Evolutionary conservation across 1,140 invertebrate genomes (phyloP).

Genomic region (Caenorhabditis remanei): DNA sequence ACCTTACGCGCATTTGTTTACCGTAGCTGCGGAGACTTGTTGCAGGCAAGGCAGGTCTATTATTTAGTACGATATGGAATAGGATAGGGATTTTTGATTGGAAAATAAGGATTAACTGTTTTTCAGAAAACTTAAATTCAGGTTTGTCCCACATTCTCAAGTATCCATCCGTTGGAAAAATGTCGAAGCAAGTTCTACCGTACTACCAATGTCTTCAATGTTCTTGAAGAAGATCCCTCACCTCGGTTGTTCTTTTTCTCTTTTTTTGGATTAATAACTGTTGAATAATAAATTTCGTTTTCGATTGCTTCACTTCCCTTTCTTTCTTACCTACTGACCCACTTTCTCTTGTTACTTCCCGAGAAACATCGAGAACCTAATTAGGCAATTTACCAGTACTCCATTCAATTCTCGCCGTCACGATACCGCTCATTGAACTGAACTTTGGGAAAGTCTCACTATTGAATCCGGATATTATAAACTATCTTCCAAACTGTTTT

Average conservation of each 20-base stretch:
- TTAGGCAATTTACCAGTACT: constrained; percentile 50
- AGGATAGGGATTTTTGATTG: too few relatives aligned
- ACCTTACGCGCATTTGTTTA: constrained; percentile 21
- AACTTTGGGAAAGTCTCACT: not conserved
- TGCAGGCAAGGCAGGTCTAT: not conserved
- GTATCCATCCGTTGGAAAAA: too few relatives aligned
- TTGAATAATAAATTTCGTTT: constrained; percentile 21
- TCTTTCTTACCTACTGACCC: constrained; percentile 37
- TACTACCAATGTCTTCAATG: too few relatives aligned
- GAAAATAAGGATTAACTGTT: too few relatives aligned
- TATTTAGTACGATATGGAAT: not conserved
- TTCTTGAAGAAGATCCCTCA: not conserved
- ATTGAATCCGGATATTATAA: not conserved
- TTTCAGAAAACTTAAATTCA: too few relatives aligned
- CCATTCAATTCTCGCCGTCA: not conserved
- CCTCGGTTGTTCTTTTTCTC: not conserved
- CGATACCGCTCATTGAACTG: constrained; percentile 50
- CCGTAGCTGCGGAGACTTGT: not conserved
- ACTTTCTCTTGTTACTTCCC: constrained; percentile 48
- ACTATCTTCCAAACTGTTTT: not conserved
- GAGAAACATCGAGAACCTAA: constrained; percentile 37
- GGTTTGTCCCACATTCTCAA: too few relatives aligned
- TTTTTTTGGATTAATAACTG: not conserved
- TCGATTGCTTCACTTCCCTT: not conserved
- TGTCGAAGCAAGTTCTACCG: too few relatives aligned